Conservation (phyloP, 2,797 vertebrate genomes). For the Myotis planiceps region DNA sequence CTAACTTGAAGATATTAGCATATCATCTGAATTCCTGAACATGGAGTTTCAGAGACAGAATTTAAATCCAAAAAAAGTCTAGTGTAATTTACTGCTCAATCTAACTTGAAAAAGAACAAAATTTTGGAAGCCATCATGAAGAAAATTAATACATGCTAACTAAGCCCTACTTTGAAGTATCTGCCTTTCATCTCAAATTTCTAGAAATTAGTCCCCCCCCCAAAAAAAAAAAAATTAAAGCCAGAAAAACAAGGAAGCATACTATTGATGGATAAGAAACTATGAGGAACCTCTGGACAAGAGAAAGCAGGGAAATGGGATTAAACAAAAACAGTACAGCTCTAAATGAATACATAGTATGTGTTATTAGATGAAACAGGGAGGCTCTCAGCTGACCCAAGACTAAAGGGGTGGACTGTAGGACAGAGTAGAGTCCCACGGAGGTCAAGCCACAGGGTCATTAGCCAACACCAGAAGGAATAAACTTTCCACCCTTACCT, state of each 20-base stretch:
- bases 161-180: not conserved
- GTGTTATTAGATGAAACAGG: not conserved
- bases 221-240: not conserved
- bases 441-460: not conserved
- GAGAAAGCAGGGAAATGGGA: not conserved
- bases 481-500: not conserved
- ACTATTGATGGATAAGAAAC: not conserved
- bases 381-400: not conserved
- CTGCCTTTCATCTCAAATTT: not conserved
- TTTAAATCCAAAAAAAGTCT: not conserved
- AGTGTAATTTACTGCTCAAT: not conserved
- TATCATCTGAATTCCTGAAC: not conserved
- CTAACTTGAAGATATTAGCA: not conserved
- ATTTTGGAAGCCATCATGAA: not conserved
- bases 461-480: not conserved
- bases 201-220: not conserved
- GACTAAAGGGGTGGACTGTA: not conserved
- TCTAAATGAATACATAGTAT: not conserved
- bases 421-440: not conserved
- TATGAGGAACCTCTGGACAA: not conserved
- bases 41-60: not conserved
- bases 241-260: not conserved
- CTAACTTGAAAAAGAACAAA: slow-evolving; percentile 3
- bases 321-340: not conserved
- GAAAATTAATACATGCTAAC: not conserved